A percentile compares a stretch with the other conserved stretches of the same genome.
Evolutionary conservation across 2,888 invertebrate species (phyloP).

Genomic region (Carcina quercana): DNA sequence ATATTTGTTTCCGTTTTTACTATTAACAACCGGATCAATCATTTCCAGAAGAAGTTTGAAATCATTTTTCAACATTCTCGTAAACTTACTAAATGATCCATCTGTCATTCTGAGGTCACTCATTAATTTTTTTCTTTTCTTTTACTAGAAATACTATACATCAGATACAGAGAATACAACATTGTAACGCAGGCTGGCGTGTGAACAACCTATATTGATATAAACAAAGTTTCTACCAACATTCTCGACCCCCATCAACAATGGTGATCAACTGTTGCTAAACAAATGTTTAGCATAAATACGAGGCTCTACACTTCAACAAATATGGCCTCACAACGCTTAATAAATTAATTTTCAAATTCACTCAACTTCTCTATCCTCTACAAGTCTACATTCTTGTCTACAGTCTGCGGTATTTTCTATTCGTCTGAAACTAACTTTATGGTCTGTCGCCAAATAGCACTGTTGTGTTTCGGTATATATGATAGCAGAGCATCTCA

Average conservation of each 20-base stretch:
- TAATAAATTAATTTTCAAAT: no score
- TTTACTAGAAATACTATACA: constrained; percentile 13
- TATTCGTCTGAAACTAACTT: no score
- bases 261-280: not conserved
- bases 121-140: constrained; percentile 20
- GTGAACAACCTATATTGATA: not conserved
- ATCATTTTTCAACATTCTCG: constrained; percentile 22
- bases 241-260: constrained; percentile 2
- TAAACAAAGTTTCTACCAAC: constrained; percentile 11
- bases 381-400: no score
- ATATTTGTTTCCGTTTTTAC: constrained; percentile 18
- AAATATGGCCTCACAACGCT: no score
- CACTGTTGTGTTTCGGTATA: no score
- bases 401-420: no score
- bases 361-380: no score
- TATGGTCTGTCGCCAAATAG: no score
- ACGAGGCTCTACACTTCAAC: not conserved
- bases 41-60: constrained; percentile 21
- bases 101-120: constrained; percentile 19
- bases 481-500: no score
- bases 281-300: not conserved
- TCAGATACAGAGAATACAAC: constrained; percentile 10
- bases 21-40: constrained; percentile 3
- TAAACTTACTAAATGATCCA: constrained; percentile 22
- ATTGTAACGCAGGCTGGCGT: constrained; percentile 3